phyloP scores from a whole-genome alignment of 1,140 invertebrate species.

The Brachionus paranguensis region DNA sequence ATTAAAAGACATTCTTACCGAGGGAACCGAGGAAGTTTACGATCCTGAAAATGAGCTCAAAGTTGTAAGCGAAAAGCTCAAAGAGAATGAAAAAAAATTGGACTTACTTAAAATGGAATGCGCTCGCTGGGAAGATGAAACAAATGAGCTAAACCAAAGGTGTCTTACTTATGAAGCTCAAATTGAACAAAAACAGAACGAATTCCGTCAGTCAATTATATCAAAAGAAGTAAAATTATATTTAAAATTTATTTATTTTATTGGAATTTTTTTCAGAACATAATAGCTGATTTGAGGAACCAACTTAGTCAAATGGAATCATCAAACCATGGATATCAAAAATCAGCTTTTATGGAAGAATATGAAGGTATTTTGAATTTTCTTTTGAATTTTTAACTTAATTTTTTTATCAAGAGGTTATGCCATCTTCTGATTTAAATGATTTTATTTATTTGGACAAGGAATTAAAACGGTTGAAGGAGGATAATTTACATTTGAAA shows the following conservation, averaged over 20 bases:
- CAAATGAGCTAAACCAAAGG: background rate
- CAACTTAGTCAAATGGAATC: background rate
- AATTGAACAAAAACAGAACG: slow-evolving; percentile 15
- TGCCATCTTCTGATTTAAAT: slow-evolving; percentile 22
- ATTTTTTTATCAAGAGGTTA: background rate
- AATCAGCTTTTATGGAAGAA: slow-evolving; percentile 40
- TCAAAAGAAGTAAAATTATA: slow-evolving; percentile 14
- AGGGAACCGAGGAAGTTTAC: slow-evolving; percentile 21
- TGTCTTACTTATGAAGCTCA: slow-evolving; percentile 18
- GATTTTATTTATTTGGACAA: slow-evolving; percentile 37
- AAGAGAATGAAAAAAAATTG: slow-evolving; percentile 22
- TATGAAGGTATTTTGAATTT: slow-evolving; percentile 6
- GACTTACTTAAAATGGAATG: slow-evolving; percentile 15
- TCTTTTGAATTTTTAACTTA: background rate
- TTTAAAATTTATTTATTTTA: background rate
- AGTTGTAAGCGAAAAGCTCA: slow-evolving; percentile 16
- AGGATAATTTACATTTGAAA: slow-evolving; percentile 7
- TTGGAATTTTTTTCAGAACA: background rate
- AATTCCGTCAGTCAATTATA: background rate
- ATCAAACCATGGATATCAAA: background rate
- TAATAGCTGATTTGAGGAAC: background rate
- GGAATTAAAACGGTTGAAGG: slow-evolving; percentile 14
- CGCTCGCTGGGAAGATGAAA: slow-evolving; percentile 31
- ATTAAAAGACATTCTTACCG: slow-evolving; percentile 35
- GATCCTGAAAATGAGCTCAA: slow-evolving; percentile 22